These are phyloP conservation scores for Carassius gibelio DNA, from an alignment of 2,113 vertebrate genomes.

Conservation along the genomic window DNA sequence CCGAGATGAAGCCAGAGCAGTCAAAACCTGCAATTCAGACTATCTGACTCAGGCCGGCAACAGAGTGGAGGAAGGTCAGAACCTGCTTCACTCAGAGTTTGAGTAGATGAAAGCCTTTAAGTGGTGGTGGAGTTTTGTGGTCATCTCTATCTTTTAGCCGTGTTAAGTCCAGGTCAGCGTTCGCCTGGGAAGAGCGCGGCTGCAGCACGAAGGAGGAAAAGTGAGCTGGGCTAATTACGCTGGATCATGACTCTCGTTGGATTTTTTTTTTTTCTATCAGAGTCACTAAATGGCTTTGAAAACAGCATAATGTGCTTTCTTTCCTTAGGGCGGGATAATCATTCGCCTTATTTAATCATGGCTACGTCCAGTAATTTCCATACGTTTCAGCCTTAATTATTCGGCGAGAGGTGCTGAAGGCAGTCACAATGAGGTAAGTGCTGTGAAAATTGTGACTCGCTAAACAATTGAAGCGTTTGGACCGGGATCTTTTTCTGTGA, in stretches of 20 bases:
- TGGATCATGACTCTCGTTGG: slow-evolving; percentile 73
- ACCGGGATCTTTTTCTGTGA: slow-evolving; percentile 67
- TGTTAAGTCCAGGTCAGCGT: slow-evolving; percentile 74
- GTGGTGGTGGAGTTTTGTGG: slow-evolving; percentile 56
- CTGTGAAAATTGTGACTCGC: slow-evolving; percentile 71
- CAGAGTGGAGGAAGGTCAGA: slow-evolving; percentile 47
- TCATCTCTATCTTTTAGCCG: slow-evolving; percentile 68
- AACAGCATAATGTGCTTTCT: slow-evolving; percentile 74
- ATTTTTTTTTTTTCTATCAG: slow-evolving; percentile 61
- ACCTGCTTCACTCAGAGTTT: slow-evolving; percentile 40
- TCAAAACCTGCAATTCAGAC: slow-evolving; percentile 60
- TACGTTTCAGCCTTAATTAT: slow-evolving; percentile 76
- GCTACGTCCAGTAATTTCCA: slow-evolving; percentile 76
- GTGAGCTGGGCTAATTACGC: slow-evolving; percentile 71
- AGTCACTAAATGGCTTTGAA: slow-evolving; percentile 78
- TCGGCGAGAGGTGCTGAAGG: slow-evolving; percentile 65
- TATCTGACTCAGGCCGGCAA: slow-evolving; percentile 64
- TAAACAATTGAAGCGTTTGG: slow-evolving; percentile 70
- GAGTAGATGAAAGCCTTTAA: slow-evolving; percentile 43
- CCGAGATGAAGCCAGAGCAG: slow-evolving; percentile 52
- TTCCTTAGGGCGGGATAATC: slow-evolving; percentile 72
- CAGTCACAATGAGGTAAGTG: slow-evolving; percentile 69
- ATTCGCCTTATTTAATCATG: slow-evolving; percentile 76
- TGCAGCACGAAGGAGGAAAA: slow-evolving; percentile 41
- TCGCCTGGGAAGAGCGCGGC: slow-evolving; percentile 54